A percentile compares a stretch with the other conserved stretches of the same genome.
These are phyloP conservation scores for Apteryx mantelli DNA, from an alignment of 2,113 vertebrate genomes.

Conservation along the genomic window DNA sequence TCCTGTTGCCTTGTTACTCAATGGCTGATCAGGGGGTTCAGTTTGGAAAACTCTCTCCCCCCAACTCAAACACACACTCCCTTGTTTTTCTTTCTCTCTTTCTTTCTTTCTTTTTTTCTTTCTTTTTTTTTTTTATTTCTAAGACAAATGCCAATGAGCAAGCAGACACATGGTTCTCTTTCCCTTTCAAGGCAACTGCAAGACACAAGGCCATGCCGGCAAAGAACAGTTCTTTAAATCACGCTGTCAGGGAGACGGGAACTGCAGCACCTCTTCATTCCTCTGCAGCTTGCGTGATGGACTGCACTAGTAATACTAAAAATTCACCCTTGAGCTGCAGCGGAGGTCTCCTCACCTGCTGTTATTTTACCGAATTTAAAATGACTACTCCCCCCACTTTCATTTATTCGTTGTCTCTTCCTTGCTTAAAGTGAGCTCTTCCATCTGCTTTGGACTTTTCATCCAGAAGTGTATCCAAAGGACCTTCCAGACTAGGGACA, in stretches of 20 bases:
- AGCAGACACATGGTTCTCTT: neutral
- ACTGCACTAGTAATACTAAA: neutral
- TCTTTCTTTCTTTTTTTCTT: too few species aligned
- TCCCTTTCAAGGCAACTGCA: slow-evolving; percentile 7
- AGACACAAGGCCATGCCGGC: slow-evolving; percentile 55
- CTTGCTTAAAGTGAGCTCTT: neutral
- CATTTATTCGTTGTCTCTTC: neutral
- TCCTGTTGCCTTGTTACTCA: neutral
- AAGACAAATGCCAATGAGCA: slow-evolving; percentile 17
- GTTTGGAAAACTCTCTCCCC: neutral
- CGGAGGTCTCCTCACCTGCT: neutral
- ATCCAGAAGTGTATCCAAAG: neutral
- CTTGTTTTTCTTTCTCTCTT: neutral
- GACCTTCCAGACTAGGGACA: neutral
- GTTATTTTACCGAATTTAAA: neutral
- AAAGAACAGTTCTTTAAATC: slow-evolving; percentile 29
- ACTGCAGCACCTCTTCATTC: slow-evolving; percentile 26
- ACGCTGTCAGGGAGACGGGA: slow-evolving; percentile 39
- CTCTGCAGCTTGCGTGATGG: slow-evolving; percentile 18
- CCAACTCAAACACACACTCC: fast-evolving
- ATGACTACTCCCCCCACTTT: neutral
- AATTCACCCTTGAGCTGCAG: slow-evolving; percentile 17
- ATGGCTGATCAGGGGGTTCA: neutral
- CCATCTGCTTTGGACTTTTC: neutral
- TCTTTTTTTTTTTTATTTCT: neutral